phyloP scores from a whole-genome alignment of 1,140 invertebrate species.

The Drosophila arawakana region DNA sequence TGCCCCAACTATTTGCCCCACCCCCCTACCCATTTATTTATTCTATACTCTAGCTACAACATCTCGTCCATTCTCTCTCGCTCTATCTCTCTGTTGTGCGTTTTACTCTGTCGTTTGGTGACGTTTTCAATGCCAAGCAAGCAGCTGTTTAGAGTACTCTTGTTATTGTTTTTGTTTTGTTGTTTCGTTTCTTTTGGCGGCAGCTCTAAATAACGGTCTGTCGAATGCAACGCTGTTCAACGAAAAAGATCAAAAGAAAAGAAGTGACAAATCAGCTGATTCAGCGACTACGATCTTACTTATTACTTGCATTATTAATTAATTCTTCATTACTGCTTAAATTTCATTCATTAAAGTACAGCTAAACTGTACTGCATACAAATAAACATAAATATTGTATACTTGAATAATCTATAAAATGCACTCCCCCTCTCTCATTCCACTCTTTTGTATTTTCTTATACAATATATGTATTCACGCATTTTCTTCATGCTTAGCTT shows the following conservation, averaged over 20 bases:
- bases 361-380: too few relatives aligned
- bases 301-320: too few relatives aligned
- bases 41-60: constrained; percentile 10
- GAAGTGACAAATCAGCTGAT: neutral
- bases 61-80: constrained; percentile 3
- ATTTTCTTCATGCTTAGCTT: neutral
- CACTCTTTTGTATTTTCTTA: neutral
- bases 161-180: constrained; percentile 25
- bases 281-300: too few relatives aligned
- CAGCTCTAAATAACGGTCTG: constrained; percentile 10
- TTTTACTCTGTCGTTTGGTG: constrained; percentile 18
- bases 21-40: neutral
- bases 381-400: too few relatives aligned
- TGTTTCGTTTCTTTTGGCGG: constrained; percentile 22
- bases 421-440: neutral
- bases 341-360: too few relatives aligned
- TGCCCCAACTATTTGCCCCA: constrained; percentile 22
- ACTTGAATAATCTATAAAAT: too few relatives aligned
- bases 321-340: too few relatives aligned
- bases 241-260: neutral
- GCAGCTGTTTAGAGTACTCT: constrained; percentile 64
- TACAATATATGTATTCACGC: neutral
- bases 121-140: constrained; percentile 77
- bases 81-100: constrained; percentile 2
- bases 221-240: constrained; percentile 18